Base-by-base conservation (phyloP, 2,888 invertebrate genomes). In the Phorcus lineatus region DNA sequence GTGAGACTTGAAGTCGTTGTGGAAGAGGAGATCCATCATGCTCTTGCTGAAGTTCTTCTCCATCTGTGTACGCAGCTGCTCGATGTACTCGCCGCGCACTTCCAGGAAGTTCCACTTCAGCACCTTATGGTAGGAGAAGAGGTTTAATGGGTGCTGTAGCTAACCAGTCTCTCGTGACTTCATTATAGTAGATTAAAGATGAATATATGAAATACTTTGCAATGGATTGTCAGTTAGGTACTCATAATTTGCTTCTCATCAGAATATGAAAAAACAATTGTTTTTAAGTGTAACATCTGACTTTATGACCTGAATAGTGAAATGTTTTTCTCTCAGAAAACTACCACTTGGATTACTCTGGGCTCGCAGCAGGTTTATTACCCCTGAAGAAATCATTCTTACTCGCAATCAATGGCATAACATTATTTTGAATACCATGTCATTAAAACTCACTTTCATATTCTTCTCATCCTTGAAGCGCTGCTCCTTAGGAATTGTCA, bases 51-150 rank as follows among this genome's bases (percentile, higher is more conserved):
- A 95, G 82, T 96, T 97, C 0, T 97, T 97, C 31, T 95, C 95
- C 97, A 99, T 98, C 92, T 98, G 97, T 84, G 97, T 97, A 87
- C 96, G 96, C 74, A 99, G 94, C 84, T 98, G 95, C 22, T 98
- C 97, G 17, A 97, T 96, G 94, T 98, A 99, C 91, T 99, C 99
- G 89, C 97, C 96, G 36, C 98, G 95, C 0, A 99, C 98, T 0
- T 96, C 95, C 0, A 97, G 96, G 91, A 99, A 99, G 92, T 98
- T 97, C 99, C 99, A 99, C 92, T 97, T 98, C 24, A 99, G 94
- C 2, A 94, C 92, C 94, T 94, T 87, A 6, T 83, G 83, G 54
- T 82, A 24, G 16, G 76, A 55, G 53, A 13, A 47, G n/a, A 7
- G 9, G 57, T 57, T 1, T 24, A 57, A 36, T 11, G 2, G n/a